Conservation (phyloP, 1,140 invertebrate species). For the Drosophila prosaltans region DNA sequence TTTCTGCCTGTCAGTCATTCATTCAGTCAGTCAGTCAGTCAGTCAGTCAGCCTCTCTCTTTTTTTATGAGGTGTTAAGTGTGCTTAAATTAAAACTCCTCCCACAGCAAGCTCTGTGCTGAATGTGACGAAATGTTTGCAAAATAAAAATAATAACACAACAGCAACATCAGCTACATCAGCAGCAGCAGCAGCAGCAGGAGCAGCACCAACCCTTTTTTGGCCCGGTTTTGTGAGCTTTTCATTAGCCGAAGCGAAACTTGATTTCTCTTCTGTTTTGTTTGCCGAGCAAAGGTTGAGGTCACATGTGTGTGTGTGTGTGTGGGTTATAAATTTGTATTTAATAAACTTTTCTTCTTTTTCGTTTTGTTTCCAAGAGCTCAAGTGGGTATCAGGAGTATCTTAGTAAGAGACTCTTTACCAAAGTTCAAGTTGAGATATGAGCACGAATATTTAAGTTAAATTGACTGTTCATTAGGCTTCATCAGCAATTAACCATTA, state of each 20-base stretch:
- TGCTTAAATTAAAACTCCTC: conserved; percentile 76
- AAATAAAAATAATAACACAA: conserved; percentile 48
- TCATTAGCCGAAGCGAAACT: conserved; percentile 57
- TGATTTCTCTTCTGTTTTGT: conserved; percentile 69
- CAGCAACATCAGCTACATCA: neutral
- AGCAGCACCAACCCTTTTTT: conserved; percentile 24
- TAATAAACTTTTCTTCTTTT: conserved; percentile 63
- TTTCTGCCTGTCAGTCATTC: conserved; percentile 1
- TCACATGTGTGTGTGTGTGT: conserved; percentile 49
- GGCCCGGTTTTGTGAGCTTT: conserved; percentile 11
- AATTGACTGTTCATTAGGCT: neutral
- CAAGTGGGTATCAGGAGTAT: conserved; percentile 43
- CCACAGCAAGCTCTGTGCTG: conserved; percentile 20
- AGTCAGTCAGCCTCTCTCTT: conserved; percentile 51
- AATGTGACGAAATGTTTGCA: conserved; percentile 79
- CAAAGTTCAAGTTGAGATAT: neutral
- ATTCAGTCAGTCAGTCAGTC: conserved; percentile 41
- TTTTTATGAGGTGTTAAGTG: conserved; percentile 80
- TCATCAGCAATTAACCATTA: neutral
- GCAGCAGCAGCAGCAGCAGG: neutral
- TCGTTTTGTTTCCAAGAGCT: conserved; percentile 36
- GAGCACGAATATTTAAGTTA: conserved; percentile 3
- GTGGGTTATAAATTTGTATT: conserved; percentile 73
- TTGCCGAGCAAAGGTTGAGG: conserved; percentile 31
- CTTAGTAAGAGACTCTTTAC: conserved; percentile 10